A percentile compares a stretch with the other conserved stretches of the same genome.
phyloP scores from a whole-genome alignment of 2,888 invertebrate species.

The Biston stratarius region DNA sequence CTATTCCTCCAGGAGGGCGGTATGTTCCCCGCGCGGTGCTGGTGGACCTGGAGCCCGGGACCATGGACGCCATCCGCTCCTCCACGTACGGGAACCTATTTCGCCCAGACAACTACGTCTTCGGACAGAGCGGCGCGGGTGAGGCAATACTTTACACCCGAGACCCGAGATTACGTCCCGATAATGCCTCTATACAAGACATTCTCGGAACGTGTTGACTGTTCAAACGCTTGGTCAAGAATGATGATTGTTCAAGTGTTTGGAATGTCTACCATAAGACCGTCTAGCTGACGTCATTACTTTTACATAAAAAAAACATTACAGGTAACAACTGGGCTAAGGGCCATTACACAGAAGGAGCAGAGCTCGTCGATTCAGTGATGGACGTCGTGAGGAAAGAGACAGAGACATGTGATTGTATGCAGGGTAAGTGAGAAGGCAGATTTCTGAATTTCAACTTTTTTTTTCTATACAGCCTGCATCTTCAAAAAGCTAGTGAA shows the following conservation, averaged over 20 bases:
- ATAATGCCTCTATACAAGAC: too few species aligned
- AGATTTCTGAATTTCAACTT: not conserved
- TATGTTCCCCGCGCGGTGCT: conserved; percentile 95
- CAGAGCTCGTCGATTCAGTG: conserved; percentile 90
- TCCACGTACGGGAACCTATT: conserved; percentile 93
- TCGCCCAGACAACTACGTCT: conserved; percentile 95
- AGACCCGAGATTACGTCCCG: too few species aligned
- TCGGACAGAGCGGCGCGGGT: conserved; percentile 93
- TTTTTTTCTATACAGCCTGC: too few species aligned
- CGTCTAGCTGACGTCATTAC: too few species aligned
- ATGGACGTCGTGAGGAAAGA: conserved; percentile 90
- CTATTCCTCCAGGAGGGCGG: conserved; percentile 76
- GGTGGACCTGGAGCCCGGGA: conserved; percentile 95
- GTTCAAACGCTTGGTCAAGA: too few species aligned
- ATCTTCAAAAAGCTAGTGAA: too few species aligned
- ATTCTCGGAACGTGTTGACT: too few species aligned
- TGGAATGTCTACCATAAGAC: not conserved
- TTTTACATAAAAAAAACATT: not conserved
- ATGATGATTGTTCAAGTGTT: too few species aligned
- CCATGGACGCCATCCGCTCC: conserved; percentile 94
- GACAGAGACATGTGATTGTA: conserved; percentile 92
- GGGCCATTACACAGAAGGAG: conserved; percentile 94
- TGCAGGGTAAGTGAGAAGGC: conserved; percentile 76
- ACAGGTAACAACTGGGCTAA: conserved; percentile 96
- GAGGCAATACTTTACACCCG: conserved; percentile 50